Percentiles rank a stretch among this genome's conserved stretches.
Conservation (phyloP, 2,888 invertebrate species). For the Acronicta leporina region DNA sequence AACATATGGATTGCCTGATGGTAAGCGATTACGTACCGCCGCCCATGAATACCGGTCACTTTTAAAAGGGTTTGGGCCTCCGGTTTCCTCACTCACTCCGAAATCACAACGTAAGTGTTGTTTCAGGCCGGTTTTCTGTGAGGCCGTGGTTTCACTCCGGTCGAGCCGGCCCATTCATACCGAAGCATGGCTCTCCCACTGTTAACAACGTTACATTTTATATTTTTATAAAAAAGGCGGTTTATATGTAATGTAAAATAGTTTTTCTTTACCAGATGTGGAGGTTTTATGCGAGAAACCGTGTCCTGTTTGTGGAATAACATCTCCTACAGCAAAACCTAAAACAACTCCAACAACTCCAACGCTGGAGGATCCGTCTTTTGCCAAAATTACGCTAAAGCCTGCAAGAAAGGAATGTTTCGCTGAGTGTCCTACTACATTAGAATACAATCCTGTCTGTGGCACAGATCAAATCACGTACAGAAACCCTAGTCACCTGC, state of each 20-base stretch:
- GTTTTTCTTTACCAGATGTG: constrained; percentile 31
- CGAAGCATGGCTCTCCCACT: too few species aligned
- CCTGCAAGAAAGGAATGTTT: constrained; percentile 39
- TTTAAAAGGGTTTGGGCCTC: too few species aligned
- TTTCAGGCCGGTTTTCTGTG: too few species aligned
- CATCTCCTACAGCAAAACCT: constrained; percentile 4
- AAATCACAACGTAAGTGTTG: too few species aligned
- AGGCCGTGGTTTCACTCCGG: too few species aligned
- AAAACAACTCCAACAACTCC: constrained; percentile 16
- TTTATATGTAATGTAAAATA: not conserved
- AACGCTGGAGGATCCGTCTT: not conserved
- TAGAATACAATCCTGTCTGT: constrained; percentile 82
- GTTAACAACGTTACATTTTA: too few species aligned
- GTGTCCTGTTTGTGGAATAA: constrained; percentile 33
- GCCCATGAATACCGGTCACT: too few species aligned
- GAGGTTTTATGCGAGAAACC: constrained; percentile 41
- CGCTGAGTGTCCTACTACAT: constrained; percentile 66
- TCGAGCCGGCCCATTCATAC: too few species aligned
- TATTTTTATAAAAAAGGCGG: too few species aligned
- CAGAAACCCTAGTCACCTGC: constrained; percentile 71
- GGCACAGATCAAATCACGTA: constrained; percentile 78
- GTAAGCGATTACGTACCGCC: too few species aligned
- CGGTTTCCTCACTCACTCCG: too few species aligned
- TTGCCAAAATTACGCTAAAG: constrained; percentile 9
- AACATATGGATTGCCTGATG: too few species aligned